These are phyloP conservation scores for Pardalotus punctatus DNA, from an alignment of 2,113 vertebrate genomes.

Conservation along the genomic window DNA sequence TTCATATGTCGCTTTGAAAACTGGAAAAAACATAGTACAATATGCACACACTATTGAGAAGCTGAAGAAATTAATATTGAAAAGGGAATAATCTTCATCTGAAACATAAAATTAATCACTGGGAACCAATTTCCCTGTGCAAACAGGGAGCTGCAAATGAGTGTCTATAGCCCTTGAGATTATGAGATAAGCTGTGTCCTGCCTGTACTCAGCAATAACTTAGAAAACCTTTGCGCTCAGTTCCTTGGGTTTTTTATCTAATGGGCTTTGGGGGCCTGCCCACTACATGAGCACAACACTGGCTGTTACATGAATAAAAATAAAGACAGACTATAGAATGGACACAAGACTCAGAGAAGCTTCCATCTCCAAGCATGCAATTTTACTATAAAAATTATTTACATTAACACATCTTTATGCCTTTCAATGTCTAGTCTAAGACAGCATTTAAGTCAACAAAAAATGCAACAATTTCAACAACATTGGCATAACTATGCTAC, in stretches of 20 bases:
- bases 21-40: background rate
- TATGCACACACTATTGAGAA: background rate
- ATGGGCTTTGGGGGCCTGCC: background rate
- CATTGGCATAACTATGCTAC: background rate
- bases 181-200: constrained; percentile 7
- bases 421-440: background rate
- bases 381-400: background rate
- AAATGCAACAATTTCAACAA: background rate
- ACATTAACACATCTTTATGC: background rate
- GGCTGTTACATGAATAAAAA: background rate
- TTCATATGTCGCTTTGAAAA: background rate
- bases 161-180: background rate
- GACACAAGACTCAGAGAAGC: background rate
- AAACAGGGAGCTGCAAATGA: constrained; percentile 14
- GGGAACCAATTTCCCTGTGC: background rate
- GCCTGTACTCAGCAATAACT: background rate
- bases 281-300: accelerated
- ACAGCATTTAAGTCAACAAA: background rate
- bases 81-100: background rate
- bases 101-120: constrained; percentile 1
- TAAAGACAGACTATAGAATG: background rate
- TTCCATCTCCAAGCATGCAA: background rate
- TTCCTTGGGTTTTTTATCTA: background rate
- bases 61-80: background rate
- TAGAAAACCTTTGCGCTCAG: background rate